Evolutionary conservation across 2,888 invertebrate species (phyloP).

Genomic region (Meliscaeva auricollis): DNA sequence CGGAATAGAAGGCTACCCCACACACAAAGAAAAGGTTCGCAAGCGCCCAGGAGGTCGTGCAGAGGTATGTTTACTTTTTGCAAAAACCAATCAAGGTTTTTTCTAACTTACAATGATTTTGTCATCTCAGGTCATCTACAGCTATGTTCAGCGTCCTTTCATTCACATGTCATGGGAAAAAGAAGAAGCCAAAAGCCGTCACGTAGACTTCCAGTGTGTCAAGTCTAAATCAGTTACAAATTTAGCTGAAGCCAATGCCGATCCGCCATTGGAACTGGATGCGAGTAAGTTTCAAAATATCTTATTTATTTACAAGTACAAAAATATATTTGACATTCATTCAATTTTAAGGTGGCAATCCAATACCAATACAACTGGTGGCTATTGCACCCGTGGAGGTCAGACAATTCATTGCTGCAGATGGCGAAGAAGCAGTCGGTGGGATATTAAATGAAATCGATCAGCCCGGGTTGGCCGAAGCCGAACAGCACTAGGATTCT

Average conservation of each 20-base stretch:
- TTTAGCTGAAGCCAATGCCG: constrained; percentile 96
- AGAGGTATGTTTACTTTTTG: constrained; percentile 86
- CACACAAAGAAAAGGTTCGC: constrained; percentile 99
- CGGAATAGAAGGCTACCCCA: constrained; percentile 99
- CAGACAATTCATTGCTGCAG: constrained; percentile 55
- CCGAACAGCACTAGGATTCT: constrained; percentile 67
- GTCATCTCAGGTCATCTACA: constrained; percentile 89
- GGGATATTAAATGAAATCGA: constrained; percentile 77
- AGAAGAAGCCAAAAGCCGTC: constrained; percentile 99
- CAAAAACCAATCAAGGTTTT: too few relatives aligned
- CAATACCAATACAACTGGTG: constrained; percentile 81
- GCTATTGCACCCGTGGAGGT: constrained; percentile 56
- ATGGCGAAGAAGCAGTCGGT: constrained; percentile 77
- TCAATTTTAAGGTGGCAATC: constrained; percentile 81
- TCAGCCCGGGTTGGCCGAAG: constrained; percentile 73
- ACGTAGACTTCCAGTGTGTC: constrained; percentile 99
- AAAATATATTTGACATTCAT: neutral
- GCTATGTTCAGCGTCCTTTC: constrained; percentile 99
- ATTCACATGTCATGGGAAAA: constrained; percentile 98
- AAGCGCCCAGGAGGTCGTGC: constrained; percentile 97
- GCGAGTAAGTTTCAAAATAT: constrained; percentile 79
- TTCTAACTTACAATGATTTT: neutral
- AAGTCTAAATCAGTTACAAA: constrained; percentile 99
- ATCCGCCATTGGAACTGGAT: constrained; percentile 87
- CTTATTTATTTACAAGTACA: neutral